These are phyloP conservation scores for Formica aserva DNA, from an alignment of 2,888 invertebrate species.

Conservation along the genomic window DNA sequence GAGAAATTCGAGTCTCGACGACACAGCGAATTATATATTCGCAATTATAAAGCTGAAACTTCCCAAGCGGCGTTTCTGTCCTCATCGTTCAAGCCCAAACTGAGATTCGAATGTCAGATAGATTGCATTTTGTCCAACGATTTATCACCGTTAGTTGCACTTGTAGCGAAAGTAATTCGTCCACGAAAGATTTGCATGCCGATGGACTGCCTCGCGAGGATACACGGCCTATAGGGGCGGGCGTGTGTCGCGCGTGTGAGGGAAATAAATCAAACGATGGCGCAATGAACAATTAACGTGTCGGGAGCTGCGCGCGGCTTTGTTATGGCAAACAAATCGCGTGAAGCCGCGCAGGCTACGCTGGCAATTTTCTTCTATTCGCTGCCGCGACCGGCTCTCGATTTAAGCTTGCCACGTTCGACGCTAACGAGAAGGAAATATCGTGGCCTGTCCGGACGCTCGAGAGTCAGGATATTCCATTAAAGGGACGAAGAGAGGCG, in stretches of 20 bases:
- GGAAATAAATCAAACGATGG: constrained; percentile 71
- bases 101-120: constrained; percentile 39
- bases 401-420: constrained; percentile 23
- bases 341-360: constrained; percentile 35
- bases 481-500: background rate
- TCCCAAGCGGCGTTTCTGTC: constrained; percentile 7
- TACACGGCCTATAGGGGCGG: background rate
- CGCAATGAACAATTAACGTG: constrained; percentile 70
- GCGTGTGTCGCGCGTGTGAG: constrained; percentile 59
- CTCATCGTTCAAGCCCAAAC: constrained; percentile 20
- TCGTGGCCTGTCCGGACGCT: background rate
- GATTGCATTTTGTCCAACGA: constrained; percentile 31
- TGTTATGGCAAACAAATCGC: constrained; percentile 68
- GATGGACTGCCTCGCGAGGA: constrained; percentile 36
- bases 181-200: constrained; percentile 59
- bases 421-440: constrained; percentile 10
- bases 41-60: constrained; percentile 13
- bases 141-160: constrained; percentile 51
- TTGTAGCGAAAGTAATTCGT: constrained; percentile 63
- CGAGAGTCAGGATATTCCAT: constrained; percentile 22
- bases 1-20: background rate
- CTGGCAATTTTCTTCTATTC: constrained; percentile 46
- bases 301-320: constrained; percentile 66
- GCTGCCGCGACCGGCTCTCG: background rate
- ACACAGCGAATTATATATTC: background rate